Evolutionary conservation across 1,140 invertebrate species (phyloP).

Genomic region (Monochamus saltuarius): DNA sequence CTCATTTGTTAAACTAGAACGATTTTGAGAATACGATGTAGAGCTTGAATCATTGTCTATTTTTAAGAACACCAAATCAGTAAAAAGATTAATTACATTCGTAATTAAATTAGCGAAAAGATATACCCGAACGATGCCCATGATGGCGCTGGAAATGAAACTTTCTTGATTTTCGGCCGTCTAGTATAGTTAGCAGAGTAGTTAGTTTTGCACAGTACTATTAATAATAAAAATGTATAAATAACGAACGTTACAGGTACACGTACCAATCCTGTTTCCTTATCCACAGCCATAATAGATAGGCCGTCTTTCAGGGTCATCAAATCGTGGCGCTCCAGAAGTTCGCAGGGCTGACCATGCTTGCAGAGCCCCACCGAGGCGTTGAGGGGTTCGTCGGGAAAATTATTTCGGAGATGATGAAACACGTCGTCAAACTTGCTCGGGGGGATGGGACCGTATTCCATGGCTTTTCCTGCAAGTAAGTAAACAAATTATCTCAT

Average conservation of each 20-base stretch:
- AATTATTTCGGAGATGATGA: slow-evolving; percentile 71
- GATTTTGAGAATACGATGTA: no score
- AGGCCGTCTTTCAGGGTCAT: slow-evolving; percentile 69
- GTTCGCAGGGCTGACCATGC: slow-evolving; percentile 64
- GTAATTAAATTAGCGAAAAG: neutral
- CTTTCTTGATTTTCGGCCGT: neutral
- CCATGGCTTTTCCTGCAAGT: slow-evolving; percentile 38
- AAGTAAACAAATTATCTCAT: no score
- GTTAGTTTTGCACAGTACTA: no score
- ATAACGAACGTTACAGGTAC: neutral
- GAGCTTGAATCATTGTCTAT: no score
- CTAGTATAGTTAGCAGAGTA: neutral
- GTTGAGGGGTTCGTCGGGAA: slow-evolving; percentile 79
- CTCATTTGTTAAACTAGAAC: no score
- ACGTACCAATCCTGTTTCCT: slow-evolving; percentile 61
- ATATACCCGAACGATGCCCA: neutral
- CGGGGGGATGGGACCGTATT: slow-evolving; percentile 56
- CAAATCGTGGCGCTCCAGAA: slow-evolving; percentile 72
- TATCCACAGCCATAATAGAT: slow-evolving; percentile 68
- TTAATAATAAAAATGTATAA: no score
- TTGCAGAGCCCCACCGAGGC: slow-evolving; percentile 70
- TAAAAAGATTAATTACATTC: neutral
- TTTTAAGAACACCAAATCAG: neutral
- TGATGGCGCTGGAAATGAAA: neutral
- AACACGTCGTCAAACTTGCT: slow-evolving; percentile 63